These are phyloP conservation scores for Drosophila seclusa DNA, from an alignment of 2,888 invertebrate species.

Conservation along the genomic window DNA sequence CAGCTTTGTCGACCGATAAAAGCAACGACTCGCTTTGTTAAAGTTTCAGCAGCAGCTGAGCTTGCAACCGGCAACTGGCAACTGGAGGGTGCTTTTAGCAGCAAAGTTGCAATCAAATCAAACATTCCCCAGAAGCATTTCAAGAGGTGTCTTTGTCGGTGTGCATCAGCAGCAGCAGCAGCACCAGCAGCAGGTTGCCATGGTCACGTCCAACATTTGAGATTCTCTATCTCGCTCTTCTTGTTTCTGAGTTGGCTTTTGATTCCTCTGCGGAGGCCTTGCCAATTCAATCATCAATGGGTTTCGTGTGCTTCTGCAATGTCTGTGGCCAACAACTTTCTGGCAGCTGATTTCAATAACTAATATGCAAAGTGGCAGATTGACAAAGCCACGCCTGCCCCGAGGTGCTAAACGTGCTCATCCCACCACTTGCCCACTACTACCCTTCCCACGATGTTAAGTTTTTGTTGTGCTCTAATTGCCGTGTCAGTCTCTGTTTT, in stretches of 20 bases:
- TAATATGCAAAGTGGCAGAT: constrained; percentile 74
- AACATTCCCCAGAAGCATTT: constrained; percentile 73
- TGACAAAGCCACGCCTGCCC: constrained; percentile 33
- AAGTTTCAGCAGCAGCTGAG: constrained; percentile 68
- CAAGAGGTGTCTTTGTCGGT: constrained; percentile 60
- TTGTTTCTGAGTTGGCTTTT: constrained; percentile 28
- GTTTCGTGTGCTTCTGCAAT: constrained; percentile 41
- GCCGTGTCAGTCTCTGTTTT: constrained; percentile 68
- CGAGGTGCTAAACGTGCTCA: constrained; percentile 1
- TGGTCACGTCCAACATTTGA: constrained; percentile 72
- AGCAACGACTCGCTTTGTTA: constrained; percentile 68
- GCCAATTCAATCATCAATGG: constrained; percentile 65
- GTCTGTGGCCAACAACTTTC: constrained; percentile 70
- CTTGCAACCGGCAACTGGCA: constrained; percentile 47
- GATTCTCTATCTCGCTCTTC: constrained; percentile 4
- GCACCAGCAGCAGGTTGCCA: constrained; percentile 55
- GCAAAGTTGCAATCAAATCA: constrained; percentile 73
- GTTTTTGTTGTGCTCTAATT: constrained; percentile 73
- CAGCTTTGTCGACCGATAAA: constrained; percentile 47
- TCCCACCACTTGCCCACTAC: not conserved
- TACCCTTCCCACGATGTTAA: not conserved
- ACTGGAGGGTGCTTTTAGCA: constrained; percentile 46
- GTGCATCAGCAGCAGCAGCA: not conserved
- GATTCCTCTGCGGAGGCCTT: constrained; percentile 58
- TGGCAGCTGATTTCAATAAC: constrained; percentile 81